These are phyloP conservation scores for Tringa solitaria DNA, from an alignment of 2,113 vertebrate genomes.

Conservation along the genomic window DNA sequence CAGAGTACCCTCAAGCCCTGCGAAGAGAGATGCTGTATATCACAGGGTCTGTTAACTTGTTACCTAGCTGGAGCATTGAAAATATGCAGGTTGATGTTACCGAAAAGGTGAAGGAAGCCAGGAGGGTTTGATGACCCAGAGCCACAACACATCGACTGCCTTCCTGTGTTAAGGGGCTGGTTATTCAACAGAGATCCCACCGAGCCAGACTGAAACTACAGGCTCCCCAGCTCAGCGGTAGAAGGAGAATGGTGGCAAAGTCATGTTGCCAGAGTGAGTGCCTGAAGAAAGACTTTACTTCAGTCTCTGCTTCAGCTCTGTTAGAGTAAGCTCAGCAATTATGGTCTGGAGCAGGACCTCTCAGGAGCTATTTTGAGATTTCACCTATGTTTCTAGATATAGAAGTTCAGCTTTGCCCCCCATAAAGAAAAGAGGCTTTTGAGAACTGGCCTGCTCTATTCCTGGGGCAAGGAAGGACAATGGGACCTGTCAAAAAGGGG, in stretches of 20 bases:
- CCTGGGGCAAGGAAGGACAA: not conserved
- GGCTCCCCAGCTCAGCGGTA: not conserved
- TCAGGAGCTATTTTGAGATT: not conserved
- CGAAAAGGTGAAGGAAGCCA: not conserved
- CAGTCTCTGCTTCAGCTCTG: not conserved
- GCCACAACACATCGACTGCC: not conserved
- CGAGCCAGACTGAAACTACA: not conserved
- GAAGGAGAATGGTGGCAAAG: accelerated
- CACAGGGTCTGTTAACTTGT: not conserved
- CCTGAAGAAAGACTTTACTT: not conserved
- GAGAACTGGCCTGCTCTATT: not conserved
- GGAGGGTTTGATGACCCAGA: not conserved
- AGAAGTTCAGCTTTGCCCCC: not conserved
- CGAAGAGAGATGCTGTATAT: not conserved
- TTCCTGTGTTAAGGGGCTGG: not conserved
- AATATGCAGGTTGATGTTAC: not conserved
- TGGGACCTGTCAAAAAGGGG: not conserved
- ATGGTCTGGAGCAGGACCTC: not conserved
- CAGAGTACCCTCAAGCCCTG: not conserved
- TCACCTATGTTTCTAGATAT: not conserved
- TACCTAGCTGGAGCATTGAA: not conserved
- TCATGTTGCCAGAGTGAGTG: not conserved
- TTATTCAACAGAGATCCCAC: not conserved
- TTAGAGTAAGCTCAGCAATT: not conserved
- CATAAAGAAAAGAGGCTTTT: not conserved